These are phyloP conservation scores for Hippocampus comes DNA, from an alignment of 2,113 vertebrate species.

Conservation along the genomic window DNA sequence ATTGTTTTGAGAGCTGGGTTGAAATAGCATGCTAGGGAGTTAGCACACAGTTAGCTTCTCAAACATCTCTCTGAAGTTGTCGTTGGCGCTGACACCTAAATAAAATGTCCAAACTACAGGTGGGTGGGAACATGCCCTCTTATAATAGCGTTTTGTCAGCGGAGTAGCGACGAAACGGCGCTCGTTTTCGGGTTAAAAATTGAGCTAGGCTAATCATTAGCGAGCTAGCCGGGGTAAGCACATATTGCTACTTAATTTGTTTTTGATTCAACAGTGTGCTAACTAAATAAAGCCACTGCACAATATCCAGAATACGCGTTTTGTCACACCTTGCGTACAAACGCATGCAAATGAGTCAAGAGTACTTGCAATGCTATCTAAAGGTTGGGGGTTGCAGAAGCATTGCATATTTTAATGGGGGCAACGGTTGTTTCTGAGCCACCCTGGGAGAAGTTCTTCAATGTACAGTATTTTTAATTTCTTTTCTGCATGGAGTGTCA, in stretches of 20 bases:
- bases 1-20: constrained; percentile 70
- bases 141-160: background rate
- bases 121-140: constrained; percentile 27
- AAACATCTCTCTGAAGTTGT: constrained; percentile 46
- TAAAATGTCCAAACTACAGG: constrained; percentile 62
- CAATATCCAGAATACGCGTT: background rate
- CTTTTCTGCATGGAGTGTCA: background rate
- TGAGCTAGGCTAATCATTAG: constrained; percentile 42
- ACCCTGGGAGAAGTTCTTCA: background rate
- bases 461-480: background rate
- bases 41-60: constrained; percentile 42
- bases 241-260: constrained; percentile 13
- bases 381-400: constrained; percentile 16
- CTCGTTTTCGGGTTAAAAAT: constrained; percentile 21
- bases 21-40: constrained; percentile 44
- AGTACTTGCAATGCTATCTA: constrained; percentile 26
- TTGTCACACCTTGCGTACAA: constrained; percentile 1
- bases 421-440: background rate
- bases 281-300: background rate
- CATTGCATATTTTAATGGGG: background rate
- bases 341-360: constrained; percentile 6
- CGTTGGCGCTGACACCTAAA: constrained; percentile 20
- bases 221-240: constrained; percentile 28
- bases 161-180: background rate
- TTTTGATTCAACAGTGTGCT: background rate